A percentile compares a stretch with the other conserved stretches of the same genome.
Evolutionary conservation across 1,140 invertebrate genomes (phyloP).

Genomic region (Eulimnadia texana): DNA sequence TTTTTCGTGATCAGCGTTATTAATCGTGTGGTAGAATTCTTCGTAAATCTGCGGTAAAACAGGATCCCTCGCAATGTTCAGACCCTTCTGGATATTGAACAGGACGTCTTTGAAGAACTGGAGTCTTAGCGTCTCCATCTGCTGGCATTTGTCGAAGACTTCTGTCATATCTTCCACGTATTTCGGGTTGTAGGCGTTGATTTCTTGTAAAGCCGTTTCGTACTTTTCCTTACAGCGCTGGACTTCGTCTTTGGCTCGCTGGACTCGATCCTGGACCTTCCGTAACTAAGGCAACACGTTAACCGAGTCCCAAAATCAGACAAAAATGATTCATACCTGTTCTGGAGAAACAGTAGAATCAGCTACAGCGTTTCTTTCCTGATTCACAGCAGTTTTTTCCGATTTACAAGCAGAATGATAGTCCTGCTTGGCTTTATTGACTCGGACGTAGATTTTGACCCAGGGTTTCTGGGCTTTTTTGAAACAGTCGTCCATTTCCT

Average conservation of each 20-base stretch:
- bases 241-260: slow-evolving; percentile 87
- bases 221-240: slow-evolving; percentile 84
- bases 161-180: slow-evolving; percentile 93
- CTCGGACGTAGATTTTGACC: slow-evolving; percentile 82
- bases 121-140: slow-evolving; percentile 82
- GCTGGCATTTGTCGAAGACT: slow-evolving; percentile 91
- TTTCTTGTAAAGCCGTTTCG: slow-evolving; percentile 73
- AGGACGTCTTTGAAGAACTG: slow-evolving; percentile 89
- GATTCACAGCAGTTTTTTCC: slow-evolving; percentile 86
- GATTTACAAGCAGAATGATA: slow-evolving; percentile 93
- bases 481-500: slow-evolving; percentile 94
- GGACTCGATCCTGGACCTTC: slow-evolving; percentile 87
- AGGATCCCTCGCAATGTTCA: slow-evolving; percentile 83
- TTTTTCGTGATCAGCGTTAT: slow-evolving; percentile 86
- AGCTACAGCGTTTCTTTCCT: slow-evolving; percentile 85
- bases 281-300: slow-evolving; percentile 47
- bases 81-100: slow-evolving; percentile 79
- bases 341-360: slow-evolving; percentile 88
- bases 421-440: slow-evolving; percentile 81
- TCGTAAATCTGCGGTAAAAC: slow-evolving; percentile 87
- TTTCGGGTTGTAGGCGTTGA: slow-evolving; percentile 89
- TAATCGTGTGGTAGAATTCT: slow-evolving; percentile 87
- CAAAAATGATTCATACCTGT: slow-evolving; percentile 67
- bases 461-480: slow-evolving; percentile 98
- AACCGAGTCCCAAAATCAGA: too few species aligned